phyloP scores from a whole-genome alignment of 2,113 vertebrate species.

The Ginglymostoma cirratum region DNA sequence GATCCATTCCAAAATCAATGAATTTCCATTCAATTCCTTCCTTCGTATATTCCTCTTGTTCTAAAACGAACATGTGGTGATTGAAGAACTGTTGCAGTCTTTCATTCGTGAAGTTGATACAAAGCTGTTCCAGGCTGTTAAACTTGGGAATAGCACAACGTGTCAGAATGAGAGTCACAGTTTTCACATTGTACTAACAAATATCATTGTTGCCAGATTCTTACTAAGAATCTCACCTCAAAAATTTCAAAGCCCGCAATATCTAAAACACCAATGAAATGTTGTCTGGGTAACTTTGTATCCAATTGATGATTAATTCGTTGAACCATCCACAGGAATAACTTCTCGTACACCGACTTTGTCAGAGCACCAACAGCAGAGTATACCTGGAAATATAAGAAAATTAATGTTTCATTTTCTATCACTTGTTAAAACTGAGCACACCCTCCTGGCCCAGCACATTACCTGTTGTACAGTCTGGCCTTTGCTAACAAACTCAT shows the following conservation, averaged over 20 bases:
- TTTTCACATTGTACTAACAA: not conserved
- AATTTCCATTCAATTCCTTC: conserved; percentile 60
- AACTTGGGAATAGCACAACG: not conserved
- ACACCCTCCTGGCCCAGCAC: not conserved
- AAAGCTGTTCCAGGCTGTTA: conserved; percentile 76
- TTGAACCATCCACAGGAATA: conserved; percentile 74
- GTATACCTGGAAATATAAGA: conserved; percentile 45
- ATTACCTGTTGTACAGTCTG: conserved; percentile 81
- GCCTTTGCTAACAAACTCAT: conserved; percentile 84
- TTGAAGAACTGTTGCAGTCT: conserved; percentile 75
- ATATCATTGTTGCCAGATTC: not conserved
- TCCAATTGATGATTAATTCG: conserved; percentile 59
- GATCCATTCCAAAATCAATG: conserved; percentile 55
- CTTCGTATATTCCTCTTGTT: conserved; percentile 68
- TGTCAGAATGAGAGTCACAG: not conserved
- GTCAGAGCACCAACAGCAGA: conserved; percentile 54
- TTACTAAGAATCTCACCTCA: conserved; percentile 47
- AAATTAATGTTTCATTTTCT: not conserved
- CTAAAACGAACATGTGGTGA: conserved; percentile 74
- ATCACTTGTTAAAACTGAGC: not conserved
- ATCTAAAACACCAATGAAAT: conserved; percentile 58
- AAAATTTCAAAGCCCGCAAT: conserved; percentile 68
- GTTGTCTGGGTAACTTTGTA: conserved; percentile 57
- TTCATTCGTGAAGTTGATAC: conserved; percentile 74
- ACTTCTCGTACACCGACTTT: conserved; percentile 65